Evolutionary conservation across 2,888 invertebrate species (phyloP), one percentile per base, ranked within the genome.

Genomic region (Eupithecia tripunctaria): DNA sequence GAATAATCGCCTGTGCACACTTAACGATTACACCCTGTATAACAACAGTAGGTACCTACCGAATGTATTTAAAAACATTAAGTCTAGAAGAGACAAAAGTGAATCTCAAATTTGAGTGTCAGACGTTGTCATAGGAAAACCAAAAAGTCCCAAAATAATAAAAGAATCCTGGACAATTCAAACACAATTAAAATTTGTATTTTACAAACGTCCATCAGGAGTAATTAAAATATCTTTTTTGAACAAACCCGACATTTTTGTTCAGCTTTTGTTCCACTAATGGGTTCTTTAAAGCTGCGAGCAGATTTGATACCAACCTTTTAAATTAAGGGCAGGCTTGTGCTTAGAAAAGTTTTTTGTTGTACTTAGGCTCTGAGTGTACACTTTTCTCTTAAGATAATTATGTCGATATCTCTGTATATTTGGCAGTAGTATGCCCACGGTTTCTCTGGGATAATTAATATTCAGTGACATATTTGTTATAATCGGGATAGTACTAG

Each of bases 201-300:
- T 73, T 68, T 67, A 74, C 60, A 73, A 77, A 67, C 32, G 70
- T 67, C 72, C 76, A 75, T 76, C 68, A 80, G 71, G 69, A 78
- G 81, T 85, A 85, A 87, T 87, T 86, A 86, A 86, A 85, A 85
- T 84, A 82, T 84, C 83, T 84, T 85, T 87, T 85, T 85, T 86
- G 77, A 82, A 73, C 74, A 81, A 81, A 82, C 73, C 76, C 77
- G 77, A 76, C 80, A 81, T 82, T 84, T 82, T 82, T 79, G 78
- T 78, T 75, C 65, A 47, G 74, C 79, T 81, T 83, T 87, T 86
- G 85, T 86, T 83, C 66, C 47, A 72, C 82, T 86, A 86, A 86
- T 86, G 84, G 85, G 78, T 81, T 81, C 78, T 75, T 74, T 82
- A 81, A 82, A 82, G 78, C 79, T 72, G 81, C 76, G 77, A 78